Evolutionary conservation across 2,113 vertebrate genomes (phyloP).

Genomic region (Danio rerio): GRCz12tu NC_133178.1:12606501-12607000

Average conservation of each 20-base stretch:
- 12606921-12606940: too few relatives aligned
- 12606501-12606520: background rate
- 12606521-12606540: background rate
- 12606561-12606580: background rate
- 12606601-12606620: background rate
- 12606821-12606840: background rate
- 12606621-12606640: slow-evolving; percentile 24
- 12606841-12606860: background rate
- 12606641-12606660: background rate
- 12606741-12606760: background rate
- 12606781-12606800: slow-evolving; percentile 5
- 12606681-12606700: background rate
- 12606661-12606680: background rate
- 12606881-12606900: too few relatives aligned
- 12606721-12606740: background rate
- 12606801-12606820: background rate
- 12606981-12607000: too few relatives aligned
- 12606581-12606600: background rate
- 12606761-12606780: background rate
- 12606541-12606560: background rate
- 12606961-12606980: too few relatives aligned
- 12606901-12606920: too few relatives aligned
- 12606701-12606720: slow-evolving; percentile 2
- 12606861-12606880: too few relatives aligned
- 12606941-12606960: too few relatives aligned